Percentiles rank a stretch among this genome's conserved stretches.
Evolutionary conservation across 2,113 vertebrate genomes (phyloP).

Genomic region (Andinoacara biseriatus): DNA sequence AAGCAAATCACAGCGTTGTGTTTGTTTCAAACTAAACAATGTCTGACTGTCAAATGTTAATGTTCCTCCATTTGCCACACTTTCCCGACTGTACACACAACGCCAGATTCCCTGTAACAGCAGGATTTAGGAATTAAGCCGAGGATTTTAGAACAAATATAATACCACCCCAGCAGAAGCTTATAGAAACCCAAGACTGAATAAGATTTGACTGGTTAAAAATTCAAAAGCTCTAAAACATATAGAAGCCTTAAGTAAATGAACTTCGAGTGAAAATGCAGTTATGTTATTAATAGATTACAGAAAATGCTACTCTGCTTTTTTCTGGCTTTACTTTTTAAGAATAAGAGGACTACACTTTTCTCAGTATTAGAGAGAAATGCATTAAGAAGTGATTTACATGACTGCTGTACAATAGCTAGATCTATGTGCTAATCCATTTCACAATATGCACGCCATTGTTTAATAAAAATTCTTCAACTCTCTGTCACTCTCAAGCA

Average conservation of each 20-base stretch:
- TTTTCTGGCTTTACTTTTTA: not conserved
- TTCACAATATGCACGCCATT: not conserved
- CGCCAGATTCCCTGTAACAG: constrained; percentile 62
- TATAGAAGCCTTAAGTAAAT: constrained; percentile 31
- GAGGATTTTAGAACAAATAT: constrained; percentile 72
- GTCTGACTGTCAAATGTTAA: constrained; percentile 70
- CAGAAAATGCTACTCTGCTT: not conserved
- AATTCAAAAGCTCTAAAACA: constrained; percentile 20
- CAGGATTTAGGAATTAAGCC: constrained; percentile 73
- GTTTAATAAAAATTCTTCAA: constrained; percentile 21
- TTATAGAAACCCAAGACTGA: constrained; percentile 56
- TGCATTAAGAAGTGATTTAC: constrained; percentile 11
- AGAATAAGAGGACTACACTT: not conserved
- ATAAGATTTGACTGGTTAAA: constrained; percentile 41
- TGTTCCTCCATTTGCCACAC: constrained; percentile 60
- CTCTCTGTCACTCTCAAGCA: constrained; percentile 12
- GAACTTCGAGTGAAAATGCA: constrained; percentile 5
- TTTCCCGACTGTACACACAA: constrained; percentile 64
- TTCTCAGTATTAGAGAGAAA: not conserved
- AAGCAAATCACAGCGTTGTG: constrained; percentile 46
- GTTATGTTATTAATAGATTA: constrained; percentile 39
- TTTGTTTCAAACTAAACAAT: constrained; percentile 58
- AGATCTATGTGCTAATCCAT: constrained; percentile 23
- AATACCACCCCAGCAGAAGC: constrained; percentile 65
- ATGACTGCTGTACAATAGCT: not conserved